Percentiles rank a stretch among this genome's conserved stretches.
Conservation (phyloP, 1,140 invertebrate genomes). For the Camponotus floridanus region DNA sequence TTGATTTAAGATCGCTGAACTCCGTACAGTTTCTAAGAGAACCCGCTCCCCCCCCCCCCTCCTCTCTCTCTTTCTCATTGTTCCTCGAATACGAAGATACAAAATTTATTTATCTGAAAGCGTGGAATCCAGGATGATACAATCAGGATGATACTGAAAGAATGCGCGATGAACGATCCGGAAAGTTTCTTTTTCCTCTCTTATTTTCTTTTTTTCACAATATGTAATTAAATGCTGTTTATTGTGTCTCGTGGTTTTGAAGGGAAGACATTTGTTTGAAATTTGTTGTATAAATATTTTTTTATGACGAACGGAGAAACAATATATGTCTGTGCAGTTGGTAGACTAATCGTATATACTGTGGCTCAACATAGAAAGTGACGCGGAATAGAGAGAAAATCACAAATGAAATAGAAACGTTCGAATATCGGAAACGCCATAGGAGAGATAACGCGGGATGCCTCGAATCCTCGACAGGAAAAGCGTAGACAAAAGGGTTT, state of each 20-base stretch:
- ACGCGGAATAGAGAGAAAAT: constrained; percentile 32
- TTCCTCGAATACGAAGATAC: constrained; percentile 23
- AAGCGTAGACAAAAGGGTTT: constrained; percentile 85
- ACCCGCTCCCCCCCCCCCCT: not conserved
- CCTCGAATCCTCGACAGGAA: constrained; percentile 82
- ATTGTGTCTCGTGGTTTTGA: not conserved
- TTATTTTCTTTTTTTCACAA: constrained; percentile 1
- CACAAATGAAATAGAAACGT: constrained; percentile 72
- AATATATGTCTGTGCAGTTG: not conserved
- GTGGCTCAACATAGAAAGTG: not conserved
- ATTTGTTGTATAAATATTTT: not conserved
- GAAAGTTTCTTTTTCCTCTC: not conserved
- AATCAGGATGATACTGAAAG: constrained; percentile 39
- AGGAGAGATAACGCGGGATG: not conserved
- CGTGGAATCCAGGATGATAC: constrained; percentile 45
- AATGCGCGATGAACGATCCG: constrained; percentile 53
- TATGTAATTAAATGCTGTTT: constrained; percentile 29
- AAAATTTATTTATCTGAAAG: constrained; percentile 56
- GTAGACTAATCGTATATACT: constrained; percentile 20
- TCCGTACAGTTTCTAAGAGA: constrained; percentile 43
- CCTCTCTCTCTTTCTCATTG: not conserved
- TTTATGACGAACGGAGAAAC: not conserved
- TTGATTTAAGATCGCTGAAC: constrained; percentile 63
- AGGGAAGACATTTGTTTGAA: not conserved
- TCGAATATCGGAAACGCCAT: constrained; percentile 67